Evolutionary conservation across 2,888 invertebrate species (phyloP).

Genomic region (Steinernema scapterisci): DNA sequence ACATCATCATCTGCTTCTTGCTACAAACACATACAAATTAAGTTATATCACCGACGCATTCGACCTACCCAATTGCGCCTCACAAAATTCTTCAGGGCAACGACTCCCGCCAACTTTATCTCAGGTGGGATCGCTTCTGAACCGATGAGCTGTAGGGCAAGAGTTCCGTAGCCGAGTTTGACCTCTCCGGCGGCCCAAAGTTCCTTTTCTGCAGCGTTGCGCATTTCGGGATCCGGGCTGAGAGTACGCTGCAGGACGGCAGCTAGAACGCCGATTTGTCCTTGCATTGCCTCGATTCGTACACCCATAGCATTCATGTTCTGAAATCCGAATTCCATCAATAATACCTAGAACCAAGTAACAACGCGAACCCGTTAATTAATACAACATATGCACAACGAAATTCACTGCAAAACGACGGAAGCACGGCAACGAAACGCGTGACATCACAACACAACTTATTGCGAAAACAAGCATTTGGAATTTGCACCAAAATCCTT

Average conservation of each 20-base stretch:
- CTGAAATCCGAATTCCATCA: neutral
- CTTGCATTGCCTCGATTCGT: neutral
- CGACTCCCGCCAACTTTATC: conserved; percentile 86
- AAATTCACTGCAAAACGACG: no score
- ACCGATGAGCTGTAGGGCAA: conserved; percentile 71
- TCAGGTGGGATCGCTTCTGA: conserved; percentile 83
- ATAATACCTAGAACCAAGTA: neutral
- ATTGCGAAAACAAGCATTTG: no score
- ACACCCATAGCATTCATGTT: neutral
- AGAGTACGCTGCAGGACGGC: neutral
- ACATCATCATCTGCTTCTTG: conserved; percentile 44
- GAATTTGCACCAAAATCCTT: no score
- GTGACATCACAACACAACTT: no score
- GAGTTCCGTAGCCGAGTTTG: conserved; percentile 35
- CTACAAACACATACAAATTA: conserved; percentile 1
- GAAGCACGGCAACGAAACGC: no score
- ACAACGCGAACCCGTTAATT: no score
- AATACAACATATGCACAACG: no score
- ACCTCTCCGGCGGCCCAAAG: neutral
- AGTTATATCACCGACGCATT: neutral
- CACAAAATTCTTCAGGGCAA: conserved; percentile 94
- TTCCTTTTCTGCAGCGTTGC: conserved; percentile 14
- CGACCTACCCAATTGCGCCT: conserved; percentile 83
- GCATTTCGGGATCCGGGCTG: neutral
- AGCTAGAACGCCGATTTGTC: neutral